These are phyloP conservation scores for Calephelis virginiensis DNA, from an alignment of 1,140 invertebrate species.

Conservation along the genomic window DNA sequence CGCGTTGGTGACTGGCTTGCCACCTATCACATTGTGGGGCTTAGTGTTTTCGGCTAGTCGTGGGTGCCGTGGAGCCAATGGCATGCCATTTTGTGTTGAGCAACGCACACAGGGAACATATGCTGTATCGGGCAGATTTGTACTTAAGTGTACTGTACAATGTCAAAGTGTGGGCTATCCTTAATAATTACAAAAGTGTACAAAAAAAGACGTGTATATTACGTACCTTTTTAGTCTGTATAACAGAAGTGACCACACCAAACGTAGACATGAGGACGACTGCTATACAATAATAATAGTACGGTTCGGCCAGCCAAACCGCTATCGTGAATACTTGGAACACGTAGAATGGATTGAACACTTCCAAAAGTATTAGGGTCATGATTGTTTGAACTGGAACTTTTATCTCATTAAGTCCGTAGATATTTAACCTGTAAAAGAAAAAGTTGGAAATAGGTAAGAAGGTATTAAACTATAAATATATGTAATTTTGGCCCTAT, in stretches of 20 bases:
- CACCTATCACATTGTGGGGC: too few species aligned
- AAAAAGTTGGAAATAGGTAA: too few species aligned
- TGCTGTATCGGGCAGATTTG: too few species aligned
- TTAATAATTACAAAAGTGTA: constrained; percentile 12
- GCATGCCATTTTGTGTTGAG: too few species aligned
- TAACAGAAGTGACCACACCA: constrained; percentile 89
- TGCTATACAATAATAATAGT: constrained; percentile 91
- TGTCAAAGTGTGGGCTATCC: too few species aligned
- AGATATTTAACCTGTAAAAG: constrained; percentile 76
- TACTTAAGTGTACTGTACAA: too few species aligned
- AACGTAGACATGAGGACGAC: constrained; percentile 93
- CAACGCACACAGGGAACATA: too few species aligned
- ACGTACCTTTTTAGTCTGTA: constrained; percentile 89
- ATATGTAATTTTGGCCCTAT: too few species aligned
- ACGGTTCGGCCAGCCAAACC: constrained; percentile 89
- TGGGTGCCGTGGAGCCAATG: too few species aligned
- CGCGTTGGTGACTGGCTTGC: too few species aligned
- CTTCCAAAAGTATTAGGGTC: constrained; percentile 86
- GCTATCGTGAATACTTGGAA: constrained; percentile 93
- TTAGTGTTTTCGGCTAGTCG: too few species aligned
- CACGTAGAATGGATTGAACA: constrained; percentile 97
- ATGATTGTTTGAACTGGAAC: constrained; percentile 86
- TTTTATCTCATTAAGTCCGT: constrained; percentile 89
- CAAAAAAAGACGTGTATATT: neutral
- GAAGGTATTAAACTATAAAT: too few species aligned